Evolutionary conservation across 2,113 vertebrate species (phyloP), one percentile per base, ranked within the genome.

Genomic region (Gobio gobio): DNA sequence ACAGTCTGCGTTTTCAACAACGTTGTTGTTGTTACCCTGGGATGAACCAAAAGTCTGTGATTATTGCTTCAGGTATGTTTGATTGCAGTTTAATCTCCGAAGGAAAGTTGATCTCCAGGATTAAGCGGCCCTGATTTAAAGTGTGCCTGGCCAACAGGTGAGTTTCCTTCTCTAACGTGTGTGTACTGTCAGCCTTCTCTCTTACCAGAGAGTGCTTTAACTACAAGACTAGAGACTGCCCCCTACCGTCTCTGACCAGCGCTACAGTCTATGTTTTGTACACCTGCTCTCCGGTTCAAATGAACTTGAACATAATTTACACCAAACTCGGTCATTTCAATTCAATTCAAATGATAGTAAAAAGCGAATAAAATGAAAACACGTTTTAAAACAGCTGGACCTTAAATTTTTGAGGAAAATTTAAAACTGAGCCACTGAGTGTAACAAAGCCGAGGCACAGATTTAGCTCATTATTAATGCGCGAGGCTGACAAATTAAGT

Each of bases 151-250:
- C 36, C 74, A 63, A 83, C 84, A 76, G 49, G 59, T 40, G 33
- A 83, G 66, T 49, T 36, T 77, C 8, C 20, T 29, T 78, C 33
- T 61, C 63, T 36, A 83, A 14, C 47, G 47, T 29, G 36, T 72
- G 33, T 56, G 58, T 56, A 9, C 3, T 36, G n/a, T 73, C 33
- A 49, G 36, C 40, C n/a, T 58, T 22, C 26, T 49, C 47, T 54
- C 40, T 40, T 40, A 14, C 54, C 18, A 45, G 51, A 51, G 26
- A 78, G 45, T n/a, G 3, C n/a, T 40, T 54, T 22, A 36, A 7
- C 51, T 80, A 58, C 75, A 87, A 83, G 2, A 92, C 94, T 91
- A 89, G 93, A 94, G 91, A 94, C 90, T 93, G 93, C 93, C 94
- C 94, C 91, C 94, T 95, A 87, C 91, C 64, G 93, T n/a, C 20